Base-by-base conservation (phyloP, 2,113 vertebrate genomes). In the Elanus axillaris region DNA sequence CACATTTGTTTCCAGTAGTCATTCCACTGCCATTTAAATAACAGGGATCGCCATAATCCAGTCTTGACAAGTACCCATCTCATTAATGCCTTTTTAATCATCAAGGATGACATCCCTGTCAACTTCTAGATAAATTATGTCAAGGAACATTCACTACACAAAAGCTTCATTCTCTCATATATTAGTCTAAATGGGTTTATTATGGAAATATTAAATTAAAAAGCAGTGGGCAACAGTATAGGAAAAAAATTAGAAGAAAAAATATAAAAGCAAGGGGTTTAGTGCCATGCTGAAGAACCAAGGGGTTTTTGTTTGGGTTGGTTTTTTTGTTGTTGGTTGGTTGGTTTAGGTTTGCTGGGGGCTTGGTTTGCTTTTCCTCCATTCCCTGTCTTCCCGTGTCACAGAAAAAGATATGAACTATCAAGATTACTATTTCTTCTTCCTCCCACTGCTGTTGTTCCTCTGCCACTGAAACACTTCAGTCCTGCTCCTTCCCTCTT, bases 11-110 rank as follows among this genome's bases (percentile, higher is more conserved):
- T 91, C 75, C 86, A 20, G 16, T 48, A 93, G 90, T 78, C 66
- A 90, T 92, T 81, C 96, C 81, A 94, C 34, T 96, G 93, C 91
- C 72, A 91, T 90, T 91, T 90, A 77, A 93, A 92, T 90, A 94
- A 88, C 2, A 25, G 86, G 95, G 93, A 92, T 90, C 83, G 76
- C 78, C 68, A 84, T 72, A 94, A 97, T 97, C 95, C 86, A 96
- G 79, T 92, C 86, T 90, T 97, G 98, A 98, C 96, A 98, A 96
- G 94, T 71, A 95, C 58, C 86, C 93, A 88, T 92, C 95, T 98
- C 96, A 97, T 98, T 97, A 98, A 97, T 94, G 96, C 80, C 90
- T 94, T 97, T 97, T 96, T 98, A 97, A 98, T 98, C 97, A 98
- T 95, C 94, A 93, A 94, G 93, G 91, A 95, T 97, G 92, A 97